Evolutionary conservation across 2,888 invertebrate genomes (phyloP).

Genomic region (Volucella inanis): DNA sequence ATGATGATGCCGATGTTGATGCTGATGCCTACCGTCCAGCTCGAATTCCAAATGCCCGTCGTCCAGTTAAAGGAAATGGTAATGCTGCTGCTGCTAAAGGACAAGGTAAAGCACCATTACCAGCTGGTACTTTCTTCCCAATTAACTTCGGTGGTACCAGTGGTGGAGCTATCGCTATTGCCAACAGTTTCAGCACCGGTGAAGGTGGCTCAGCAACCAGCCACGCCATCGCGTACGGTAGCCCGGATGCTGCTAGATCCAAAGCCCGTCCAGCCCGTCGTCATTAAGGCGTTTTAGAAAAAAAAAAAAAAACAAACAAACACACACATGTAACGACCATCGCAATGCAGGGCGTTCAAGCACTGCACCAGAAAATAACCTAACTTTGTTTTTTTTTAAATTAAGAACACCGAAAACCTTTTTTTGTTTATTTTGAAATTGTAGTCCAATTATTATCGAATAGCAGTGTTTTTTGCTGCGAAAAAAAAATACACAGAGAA

Average conservation of each 20-base stretch:
- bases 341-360: conserved; percentile 35
- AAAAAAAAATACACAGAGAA: conserved; percentile 46
- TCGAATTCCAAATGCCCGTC: conserved; percentile 79
- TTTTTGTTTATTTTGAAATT: conserved; percentile 68
- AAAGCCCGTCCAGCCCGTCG: conserved; percentile 78
- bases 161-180: conserved; percentile 83
- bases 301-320: conserved; percentile 17
- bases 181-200: conserved; percentile 83
- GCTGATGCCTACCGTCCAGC: conserved; percentile 77
- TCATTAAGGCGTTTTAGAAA: conserved; percentile 44
- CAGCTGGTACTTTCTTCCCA: conserved; percentile 82
- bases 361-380: conserved; percentile 48
- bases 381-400: conserved; percentile 41
- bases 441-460: conserved; percentile 69
- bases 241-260: conserved; percentile 80
- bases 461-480: conserved; percentile 71
- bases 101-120: conserved; percentile 78
- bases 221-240: conserved; percentile 83
- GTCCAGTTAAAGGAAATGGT: conserved; percentile 77
- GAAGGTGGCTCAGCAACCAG: conserved; percentile 83
- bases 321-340: conserved; percentile 49
- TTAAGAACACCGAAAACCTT: conserved; percentile 53
- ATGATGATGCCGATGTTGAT: conserved; percentile 78
- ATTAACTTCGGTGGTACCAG: conserved; percentile 82
- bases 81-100: conserved; percentile 73